Evolutionary conservation across 2,888 invertebrate genomes (phyloP), one percentile per base, ranked within the genome.

Genomic region (Dioctria linearis): DNA sequence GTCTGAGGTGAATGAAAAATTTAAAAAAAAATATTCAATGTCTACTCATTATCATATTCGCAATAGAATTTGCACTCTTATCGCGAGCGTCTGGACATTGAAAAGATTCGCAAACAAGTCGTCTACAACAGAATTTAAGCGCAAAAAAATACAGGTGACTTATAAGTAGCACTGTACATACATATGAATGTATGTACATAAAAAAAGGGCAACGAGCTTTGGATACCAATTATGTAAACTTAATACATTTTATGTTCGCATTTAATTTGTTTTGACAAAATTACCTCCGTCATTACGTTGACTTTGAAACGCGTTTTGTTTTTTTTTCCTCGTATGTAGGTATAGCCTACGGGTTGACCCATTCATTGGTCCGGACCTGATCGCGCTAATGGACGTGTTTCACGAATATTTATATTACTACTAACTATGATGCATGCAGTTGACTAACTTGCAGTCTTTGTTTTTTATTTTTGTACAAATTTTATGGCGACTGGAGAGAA

Each of bases 121-220:
- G 51, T 49, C 43, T 69, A 25, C 69, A 8, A 51, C 37, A 69
- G 1, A 54, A 54, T n/a, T 54, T 54, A 2, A 54, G n/a, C 2
- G 25, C 54, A n/a, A 54, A 8, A 54, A 25, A n/a, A 4, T 11
- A 39, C 67, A 69, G 69, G 51, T 69, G 69, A 69, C 69, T 69
- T 49, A 40, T 25, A n/a, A n/a, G n/a, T n/a, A n/a, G n/a, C n/a
- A n/a, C n/a, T n/a, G n/a, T n/a, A n/a, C n/a, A n/a, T n/a, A n/a
- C n/a, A n/a, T n/a, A n/a, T n/a, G n/a, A n/a, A n/a, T n/a, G n/a
- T n/a, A 69, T 39, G n/a, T 51, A 4, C 37, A 69, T 2, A 25
- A 25, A 25, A 25, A 25, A 51, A 51, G 69, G 69, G 69, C 51
- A 51, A 69, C 69, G 69, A 69, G 69, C 69, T 69, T 69, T 69